Evolutionary conservation across 64 coral and sea anemone genomes (phyloP).

Genomic region (Stichodactyla helianthus): DNA sequence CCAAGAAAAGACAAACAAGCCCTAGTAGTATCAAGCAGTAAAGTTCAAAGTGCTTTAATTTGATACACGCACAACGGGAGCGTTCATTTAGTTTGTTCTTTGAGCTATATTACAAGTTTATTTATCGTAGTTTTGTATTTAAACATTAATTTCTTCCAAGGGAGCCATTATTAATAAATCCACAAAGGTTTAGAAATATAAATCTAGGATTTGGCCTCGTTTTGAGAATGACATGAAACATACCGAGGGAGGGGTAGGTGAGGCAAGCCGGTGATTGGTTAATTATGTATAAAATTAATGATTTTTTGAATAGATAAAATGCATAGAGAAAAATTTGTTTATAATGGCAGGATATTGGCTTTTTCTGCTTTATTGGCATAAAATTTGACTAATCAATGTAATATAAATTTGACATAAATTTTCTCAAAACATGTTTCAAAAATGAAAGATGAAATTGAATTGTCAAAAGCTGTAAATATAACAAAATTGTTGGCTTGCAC

Average conservation of each 20-base stretch:
- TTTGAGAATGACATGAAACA: neutral
- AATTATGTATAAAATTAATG: neutral
- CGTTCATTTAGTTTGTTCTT: neutral
- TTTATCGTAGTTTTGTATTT: constrained; percentile 7
- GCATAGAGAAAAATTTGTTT: neutral
- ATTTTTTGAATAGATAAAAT: neutral
- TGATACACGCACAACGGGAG: neutral
- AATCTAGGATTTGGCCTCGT: neutral
- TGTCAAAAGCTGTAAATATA: no score
- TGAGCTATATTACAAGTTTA: neutral
- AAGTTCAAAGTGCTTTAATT: no score
- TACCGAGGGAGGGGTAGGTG: neutral
- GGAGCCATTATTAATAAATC: neutral
- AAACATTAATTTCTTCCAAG: neutral
- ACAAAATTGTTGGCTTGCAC: no score
- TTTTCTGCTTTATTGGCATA: neutral
- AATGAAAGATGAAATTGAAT: neutral
- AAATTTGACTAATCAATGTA: neutral
- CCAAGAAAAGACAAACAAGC: no score
- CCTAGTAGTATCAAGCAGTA: no score
- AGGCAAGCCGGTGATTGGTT: neutral
- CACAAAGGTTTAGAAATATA: neutral
- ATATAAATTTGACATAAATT: no score
- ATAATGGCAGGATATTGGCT: neutral
- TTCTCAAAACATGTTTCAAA: neutral